Percentiles rank a stretch among this genome's conserved stretches.
Conservation (phyloP, 2,797 vertebrate genomes). For the Poecilia picta region DNA sequence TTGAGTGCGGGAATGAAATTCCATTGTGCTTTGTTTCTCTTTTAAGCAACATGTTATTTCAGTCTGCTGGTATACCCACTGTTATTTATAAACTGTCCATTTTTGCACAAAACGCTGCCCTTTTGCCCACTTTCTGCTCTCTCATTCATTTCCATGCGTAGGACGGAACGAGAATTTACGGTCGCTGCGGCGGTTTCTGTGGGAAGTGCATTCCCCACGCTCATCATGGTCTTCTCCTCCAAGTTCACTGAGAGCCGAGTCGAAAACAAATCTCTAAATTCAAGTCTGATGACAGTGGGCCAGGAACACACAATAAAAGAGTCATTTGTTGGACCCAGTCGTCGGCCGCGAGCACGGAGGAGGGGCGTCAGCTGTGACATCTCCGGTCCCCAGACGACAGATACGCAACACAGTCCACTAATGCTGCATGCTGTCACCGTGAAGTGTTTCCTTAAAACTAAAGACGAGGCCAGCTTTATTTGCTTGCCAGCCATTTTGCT, state of each 20-base stretch:
- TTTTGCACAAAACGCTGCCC: slow-evolving; percentile 41
- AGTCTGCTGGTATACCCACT: slow-evolving; percentile 59
- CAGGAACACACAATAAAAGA: slow-evolving; percentile 28
- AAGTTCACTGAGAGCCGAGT: slow-evolving; percentile 81
- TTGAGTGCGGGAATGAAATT: slow-evolving; percentile 15
- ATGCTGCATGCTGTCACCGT: slow-evolving; percentile 26
- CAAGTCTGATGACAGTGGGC: slow-evolving; percentile 23
- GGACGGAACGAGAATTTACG: slow-evolving; percentile 95
- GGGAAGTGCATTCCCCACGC: slow-evolving; percentile 94
- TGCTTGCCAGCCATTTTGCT: slow-evolving; percentile 33
- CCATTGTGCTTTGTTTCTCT: slow-evolving; percentile 18
- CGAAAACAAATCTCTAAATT: slow-evolving; percentile 52
- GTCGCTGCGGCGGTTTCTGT: slow-evolving; percentile 96
- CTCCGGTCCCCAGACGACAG: slow-evolving; percentile 60
- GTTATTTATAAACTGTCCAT: slow-evolving; percentile 46
- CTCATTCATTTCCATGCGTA: slow-evolving; percentile 66
- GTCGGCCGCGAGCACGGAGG: slow-evolving; percentile 29
- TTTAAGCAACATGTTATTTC: slow-evolving; percentile 30
- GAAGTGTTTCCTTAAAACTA: slow-evolving; percentile 33
- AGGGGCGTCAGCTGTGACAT: slow-evolving; percentile 37
- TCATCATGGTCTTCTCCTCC: slow-evolving; percentile 87
- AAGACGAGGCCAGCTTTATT: slow-evolving; percentile 39
- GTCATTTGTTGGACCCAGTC: slow-evolving; percentile 42
- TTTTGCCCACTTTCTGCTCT: slow-evolving; percentile 56
- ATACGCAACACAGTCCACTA: slow-evolving; percentile 22